Conservation (phyloP, 2,797 vertebrate genomes). For the Poecilia picta region DNA sequence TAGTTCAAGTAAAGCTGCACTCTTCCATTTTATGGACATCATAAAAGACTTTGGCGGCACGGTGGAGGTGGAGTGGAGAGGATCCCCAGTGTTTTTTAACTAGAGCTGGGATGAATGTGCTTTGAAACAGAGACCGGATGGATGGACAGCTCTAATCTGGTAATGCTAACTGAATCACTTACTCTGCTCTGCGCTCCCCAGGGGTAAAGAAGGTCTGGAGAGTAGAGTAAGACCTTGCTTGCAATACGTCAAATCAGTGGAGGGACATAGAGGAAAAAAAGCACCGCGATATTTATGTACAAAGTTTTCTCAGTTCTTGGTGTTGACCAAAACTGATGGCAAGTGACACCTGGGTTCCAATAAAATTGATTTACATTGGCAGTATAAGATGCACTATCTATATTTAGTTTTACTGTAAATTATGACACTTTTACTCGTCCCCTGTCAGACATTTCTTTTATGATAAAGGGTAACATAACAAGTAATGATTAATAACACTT, state of each 20-base stretch:
- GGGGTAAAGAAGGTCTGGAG: slow-evolving; percentile 48
- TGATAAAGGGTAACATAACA: not conserved
- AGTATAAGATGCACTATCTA: not conserved
- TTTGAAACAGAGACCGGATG: slow-evolving; percentile 75
- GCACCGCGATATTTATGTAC: not conserved
- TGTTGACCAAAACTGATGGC: not conserved
- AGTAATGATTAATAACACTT: not conserved
- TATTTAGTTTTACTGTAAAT: not conserved
- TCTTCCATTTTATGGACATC: slow-evolving; percentile 93
- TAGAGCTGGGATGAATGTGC: slow-evolving; percentile 76
- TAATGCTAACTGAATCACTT: slow-evolving; percentile 75
- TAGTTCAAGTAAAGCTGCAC: slow-evolving; percentile 92
- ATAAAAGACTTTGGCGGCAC: slow-evolving; percentile 81
- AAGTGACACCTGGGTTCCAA: not conserved
- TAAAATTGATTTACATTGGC: not conserved
- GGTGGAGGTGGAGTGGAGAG: slow-evolving; percentile 65
- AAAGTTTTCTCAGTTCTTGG: not conserved
- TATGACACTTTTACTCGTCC: not conserved
- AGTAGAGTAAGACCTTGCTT: slow-evolving; percentile 50
- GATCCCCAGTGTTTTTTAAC: slow-evolving; percentile 80
- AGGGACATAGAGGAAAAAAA: not conserved
- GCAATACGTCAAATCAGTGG: slow-evolving; percentile 53
- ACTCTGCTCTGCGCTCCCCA: slow-evolving; percentile 53
- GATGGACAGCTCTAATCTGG: slow-evolving; percentile 76
- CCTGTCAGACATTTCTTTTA: not conserved